A percentile compares a stretch with the other conserved stretches of the same genome.
phyloP scores from a whole-genome alignment of 2,113 vertebrate species.

The Gnathonemus echidnorhynchus region DNA sequence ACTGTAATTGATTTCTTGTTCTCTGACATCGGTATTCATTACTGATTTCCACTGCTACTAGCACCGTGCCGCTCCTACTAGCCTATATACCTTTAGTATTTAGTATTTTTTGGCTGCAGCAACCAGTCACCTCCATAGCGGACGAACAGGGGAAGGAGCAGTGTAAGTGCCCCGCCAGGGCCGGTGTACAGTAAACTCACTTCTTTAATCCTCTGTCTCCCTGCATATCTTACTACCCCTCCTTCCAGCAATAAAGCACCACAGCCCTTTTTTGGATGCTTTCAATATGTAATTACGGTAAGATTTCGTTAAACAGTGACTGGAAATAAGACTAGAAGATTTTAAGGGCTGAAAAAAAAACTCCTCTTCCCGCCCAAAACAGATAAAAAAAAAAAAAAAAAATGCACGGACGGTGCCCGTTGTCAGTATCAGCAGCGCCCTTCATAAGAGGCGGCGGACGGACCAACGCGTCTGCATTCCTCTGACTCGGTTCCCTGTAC shows the following conservation, averaged over 20 bases:
- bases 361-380: neutral
- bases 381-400: neutral
- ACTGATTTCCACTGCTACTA: neutral
- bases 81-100: neutral
- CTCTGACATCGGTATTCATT: neutral
- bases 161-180: neutral
- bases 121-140: neutral
- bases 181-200: neutral
- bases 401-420: neutral
- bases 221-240: neutral
- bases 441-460: slow-evolving; percentile 32
- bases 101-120: neutral
- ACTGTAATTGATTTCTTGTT: slow-evolving; percentile 3
- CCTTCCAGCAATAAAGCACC: slow-evolving; percentile 13
- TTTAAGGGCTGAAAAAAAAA: neutral
- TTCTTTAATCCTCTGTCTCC: neutral
- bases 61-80: neutral
- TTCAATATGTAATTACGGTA: neutral
- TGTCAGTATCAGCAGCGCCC: slow-evolving; percentile 10
- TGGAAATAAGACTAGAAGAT: neutral
- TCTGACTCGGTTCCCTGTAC: neutral
- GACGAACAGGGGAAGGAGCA: neutral
- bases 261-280: neutral
- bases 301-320: neutral
- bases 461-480: neutral